phyloP scores from a whole-genome alignment of 2,113 vertebrate genomes.

The Melanerpes formicivorus region DNA sequence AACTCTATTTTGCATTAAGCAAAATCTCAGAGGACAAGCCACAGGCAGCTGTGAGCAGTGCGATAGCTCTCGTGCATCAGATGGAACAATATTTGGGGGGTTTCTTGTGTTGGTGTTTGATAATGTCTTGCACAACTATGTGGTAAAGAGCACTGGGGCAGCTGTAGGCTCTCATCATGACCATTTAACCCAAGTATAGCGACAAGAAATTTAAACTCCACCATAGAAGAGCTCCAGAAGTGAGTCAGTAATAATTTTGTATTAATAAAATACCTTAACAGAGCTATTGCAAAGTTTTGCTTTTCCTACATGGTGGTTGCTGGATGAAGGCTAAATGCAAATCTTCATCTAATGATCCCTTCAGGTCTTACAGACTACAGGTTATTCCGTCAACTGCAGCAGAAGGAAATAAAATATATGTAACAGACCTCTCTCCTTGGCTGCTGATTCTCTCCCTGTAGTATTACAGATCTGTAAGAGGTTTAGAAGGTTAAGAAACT shows the following conservation, averaged over 20 bases:
- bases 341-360: neutral
- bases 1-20: constrained; percentile 9
- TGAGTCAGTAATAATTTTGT: neutral
- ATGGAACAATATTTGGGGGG: neutral
- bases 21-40: neutral
- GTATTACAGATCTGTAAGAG: neutral
- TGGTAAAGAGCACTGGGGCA: neutral
- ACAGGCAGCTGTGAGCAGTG: neutral
- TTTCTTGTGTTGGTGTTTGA: neutral
- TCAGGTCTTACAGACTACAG: neutral
- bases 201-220: neutral
- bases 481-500: constrained; percentile 8
- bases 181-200: neutral
- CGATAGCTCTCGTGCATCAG: neutral
- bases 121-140: neutral
- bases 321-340: neutral
- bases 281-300: neutral
- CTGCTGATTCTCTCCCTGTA: neutral
- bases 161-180: neutral
- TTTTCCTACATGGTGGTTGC: neutral
- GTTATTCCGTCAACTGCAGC: neutral
- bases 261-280: constrained; percentile 5
- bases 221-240: neutral
- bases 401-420: neutral
- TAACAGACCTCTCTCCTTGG: neutral